Evolutionary conservation across 2,113 vertebrate species (phyloP), one percentile per base, ranked within the genome.

Genomic region (Trochalopteron elliotii): DNA sequence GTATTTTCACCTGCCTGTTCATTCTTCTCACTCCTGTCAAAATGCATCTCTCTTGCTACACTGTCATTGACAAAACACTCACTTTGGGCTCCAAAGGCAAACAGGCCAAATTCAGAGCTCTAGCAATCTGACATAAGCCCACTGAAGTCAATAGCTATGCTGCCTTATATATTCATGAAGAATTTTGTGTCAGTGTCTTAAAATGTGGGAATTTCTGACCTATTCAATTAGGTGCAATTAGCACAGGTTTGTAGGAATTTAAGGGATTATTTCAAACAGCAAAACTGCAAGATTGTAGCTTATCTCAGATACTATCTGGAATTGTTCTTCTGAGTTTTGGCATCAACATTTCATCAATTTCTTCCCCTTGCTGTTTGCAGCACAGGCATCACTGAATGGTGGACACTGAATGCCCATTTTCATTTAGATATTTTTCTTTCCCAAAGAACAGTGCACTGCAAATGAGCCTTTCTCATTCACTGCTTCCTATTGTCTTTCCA

Each of bases 1-100:
- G 94, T 97, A 97, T 96, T 96, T 95, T 79, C 93, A 97, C 89
- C 94, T 97, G 95, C 72, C 90, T 91, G 57, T 68, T 92, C 53
- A 69, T 92, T 95, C 80, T 64, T 94, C 78, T 91, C 86, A 87
- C 90, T 93, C 90, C 95, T 96, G 95, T 94, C 96, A 96, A 93
- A 91, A 95, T 82, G 24, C 85, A 91, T 95, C 83, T 87, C 78
- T 61, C 77, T 67, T 88, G 50, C 71, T 92, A 70, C 64, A 87
- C 76, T 75, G 85, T 90, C 83, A 47, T 79, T 88, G 67, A 40
- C 40, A 45, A 92, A 92, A 44, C 30, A 45, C 72, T 57, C 69
- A 77, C 35, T 75, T 83, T 39, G 68, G 68, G 85, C 42, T 97
- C 83, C 76, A 94, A 90, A 87, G 80, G 86, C 83, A 82, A 92